These are phyloP conservation scores for Trachythela sp. DNA, from an alignment of 64 coral and sea anemone genomes.

Conservation along the genomic window DNA sequence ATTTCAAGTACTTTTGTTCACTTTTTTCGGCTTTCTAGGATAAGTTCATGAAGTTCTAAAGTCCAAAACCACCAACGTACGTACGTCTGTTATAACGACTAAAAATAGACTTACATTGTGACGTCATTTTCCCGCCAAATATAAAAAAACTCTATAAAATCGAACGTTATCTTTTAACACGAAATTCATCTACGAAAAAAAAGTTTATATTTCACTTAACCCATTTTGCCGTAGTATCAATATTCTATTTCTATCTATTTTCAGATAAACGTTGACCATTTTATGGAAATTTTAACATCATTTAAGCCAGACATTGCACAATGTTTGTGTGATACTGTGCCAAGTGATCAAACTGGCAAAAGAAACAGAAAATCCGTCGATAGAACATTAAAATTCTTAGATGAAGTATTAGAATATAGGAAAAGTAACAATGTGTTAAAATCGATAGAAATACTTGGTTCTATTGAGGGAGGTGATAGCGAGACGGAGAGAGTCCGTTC, in stretches of 20 bases:
- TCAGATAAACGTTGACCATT: neutral
- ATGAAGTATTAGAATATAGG: neutral
- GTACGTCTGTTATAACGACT: no score
- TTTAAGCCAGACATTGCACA: slow-evolving; percentile 2
- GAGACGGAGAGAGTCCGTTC: neutral
- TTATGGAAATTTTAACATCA: neutral
- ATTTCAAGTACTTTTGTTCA: no score
- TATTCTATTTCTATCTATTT: neutral
- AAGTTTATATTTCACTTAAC: no score
- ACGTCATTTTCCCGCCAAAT: no score
- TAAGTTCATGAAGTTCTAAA: no score
- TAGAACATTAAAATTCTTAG: slow-evolving; percentile 8
- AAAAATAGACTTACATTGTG: no score
- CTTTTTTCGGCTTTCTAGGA: no score
- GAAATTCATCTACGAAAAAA: no score
- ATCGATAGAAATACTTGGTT: neutral
- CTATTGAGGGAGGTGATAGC: neutral
- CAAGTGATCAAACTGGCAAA: neutral
- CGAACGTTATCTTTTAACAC: no score
- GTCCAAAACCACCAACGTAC: no score
- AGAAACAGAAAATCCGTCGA: slow-evolving; percentile 7
- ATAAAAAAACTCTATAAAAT: no score
- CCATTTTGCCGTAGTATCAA: neutral
- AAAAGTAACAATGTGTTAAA: neutral
- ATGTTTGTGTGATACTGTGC: neutral